Evolutionary conservation across 2,797 vertebrate genomes (phyloP).

Genomic region (Notolepis coatsorum): DNA sequence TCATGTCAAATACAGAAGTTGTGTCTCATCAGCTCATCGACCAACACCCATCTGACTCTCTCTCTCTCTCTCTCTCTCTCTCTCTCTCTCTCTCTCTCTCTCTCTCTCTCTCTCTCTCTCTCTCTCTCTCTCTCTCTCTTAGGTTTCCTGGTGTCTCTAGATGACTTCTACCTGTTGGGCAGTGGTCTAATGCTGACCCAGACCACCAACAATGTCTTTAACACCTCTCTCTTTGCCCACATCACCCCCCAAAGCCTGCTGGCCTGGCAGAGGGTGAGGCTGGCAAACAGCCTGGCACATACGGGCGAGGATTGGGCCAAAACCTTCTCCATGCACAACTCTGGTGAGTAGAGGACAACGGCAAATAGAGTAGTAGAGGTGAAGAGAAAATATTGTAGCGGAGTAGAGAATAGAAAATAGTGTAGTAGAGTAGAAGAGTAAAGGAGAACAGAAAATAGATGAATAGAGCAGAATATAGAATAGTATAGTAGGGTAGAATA

Average conservation of each 20-base stretch:
- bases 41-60: no score
- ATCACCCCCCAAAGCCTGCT: conserved; percentile 84
- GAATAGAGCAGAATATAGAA: no score
- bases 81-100: background rate
- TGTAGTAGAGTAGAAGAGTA: no score
- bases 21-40: no score
- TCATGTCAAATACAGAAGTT: no score
- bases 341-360: conserved; percentile 85
- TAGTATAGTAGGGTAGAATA: background rate
- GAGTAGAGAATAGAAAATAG: no score
- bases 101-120: background rate
- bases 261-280: conserved; percentile 92
- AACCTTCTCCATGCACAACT: conserved; percentile 87
- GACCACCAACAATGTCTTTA: conserved; percentile 91
- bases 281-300: conserved; percentile 88
- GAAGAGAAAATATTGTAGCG: no score
- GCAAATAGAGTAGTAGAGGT: no score
- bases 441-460: background rate
- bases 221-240: conserved; percentile 78
- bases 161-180: conserved; percentile 89
- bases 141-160: conserved; percentile 93
- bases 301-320: conserved; percentile 86
- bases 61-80: background rate
- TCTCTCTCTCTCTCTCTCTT: conserved; percentile 13
- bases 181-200: conserved; percentile 89